These are phyloP conservation scores for Alligator sinensis DNA, from an alignment of 2,113 vertebrate species.

Conservation along the genomic window DNA sequence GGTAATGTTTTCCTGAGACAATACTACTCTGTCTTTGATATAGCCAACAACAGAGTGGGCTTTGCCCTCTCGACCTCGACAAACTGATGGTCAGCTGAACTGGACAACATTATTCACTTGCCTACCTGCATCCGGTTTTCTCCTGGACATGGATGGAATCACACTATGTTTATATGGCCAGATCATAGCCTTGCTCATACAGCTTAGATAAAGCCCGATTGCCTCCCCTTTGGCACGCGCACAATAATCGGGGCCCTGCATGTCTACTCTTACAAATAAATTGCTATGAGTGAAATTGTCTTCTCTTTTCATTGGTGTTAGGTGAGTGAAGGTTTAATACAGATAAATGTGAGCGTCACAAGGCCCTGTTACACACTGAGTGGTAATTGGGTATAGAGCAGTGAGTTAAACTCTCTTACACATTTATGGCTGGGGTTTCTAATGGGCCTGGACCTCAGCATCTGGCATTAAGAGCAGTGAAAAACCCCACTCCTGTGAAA, in stretches of 20 bases:
- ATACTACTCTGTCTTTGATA: constrained; percentile 72
- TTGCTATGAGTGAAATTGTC: neutral
- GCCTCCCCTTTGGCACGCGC: rapidly evolving
- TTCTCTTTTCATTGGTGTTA: rapidly evolving
- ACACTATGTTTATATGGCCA: neutral
- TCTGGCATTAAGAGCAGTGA: neutral
- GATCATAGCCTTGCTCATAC: too few species aligned
- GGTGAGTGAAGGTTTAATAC: neutral
- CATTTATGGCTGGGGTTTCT: neutral
- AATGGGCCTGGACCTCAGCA: neutral
- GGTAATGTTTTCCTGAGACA: constrained; percentile 61
- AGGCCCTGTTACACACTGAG: neutral
- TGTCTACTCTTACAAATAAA: neutral
- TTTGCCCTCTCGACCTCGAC: constrained; percentile 59
- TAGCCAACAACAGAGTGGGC: constrained; percentile 70
- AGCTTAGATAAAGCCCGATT: neutral
- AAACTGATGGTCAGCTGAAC: neutral
- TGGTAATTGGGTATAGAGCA: neutral
- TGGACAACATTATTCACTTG: too few species aligned
- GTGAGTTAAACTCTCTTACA: neutral
- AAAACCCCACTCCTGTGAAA: neutral
- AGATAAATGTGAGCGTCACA: neutral
- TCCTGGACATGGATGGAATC: neutral
- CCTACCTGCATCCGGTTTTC: neutral
- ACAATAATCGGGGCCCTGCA: rapidly evolving